Evolutionary conservation across 2,113 vertebrate genomes (phyloP), one percentile per base, ranked within the genome.

Genomic region (Strigops habroptila): DNA sequence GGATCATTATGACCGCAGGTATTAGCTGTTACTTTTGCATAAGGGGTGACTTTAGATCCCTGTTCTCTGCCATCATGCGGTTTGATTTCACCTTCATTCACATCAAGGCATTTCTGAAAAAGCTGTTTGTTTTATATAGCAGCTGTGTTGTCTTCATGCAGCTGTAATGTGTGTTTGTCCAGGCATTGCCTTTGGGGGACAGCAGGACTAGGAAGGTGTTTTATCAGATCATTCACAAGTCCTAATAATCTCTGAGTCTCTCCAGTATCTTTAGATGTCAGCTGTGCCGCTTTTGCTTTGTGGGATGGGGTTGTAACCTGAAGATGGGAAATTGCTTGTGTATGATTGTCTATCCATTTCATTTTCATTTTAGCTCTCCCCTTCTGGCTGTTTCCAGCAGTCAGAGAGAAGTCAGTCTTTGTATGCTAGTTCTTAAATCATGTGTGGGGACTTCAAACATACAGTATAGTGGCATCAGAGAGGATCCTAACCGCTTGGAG

Each of bases 201-300:
- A 81, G 91, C 60, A 73, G 80, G 82, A 62, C 89, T 15, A 44
- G 91, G 44, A 82, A 89, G 91, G 82, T 77, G 86, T 95, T 97
- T 96, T 82, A 93, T 94, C 46, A 91, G 84, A 57, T 96, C 83
- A 9, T 65, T 91, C 87, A 51, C 86, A 85, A 91, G 69, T 69
- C 69, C 80, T 73, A 64, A 10, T 76, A 89, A 92, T 73, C 91
- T 75, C 74, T 0, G 43, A 82, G 77, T 33, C 43, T 93, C 74
- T 92, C 52, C 78, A 35, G 28, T 49, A 52, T 71, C 57, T 62
- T 64, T n/a, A 64, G 69, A n/a, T 73, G 74, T 52, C 83, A 75
- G 89, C 86, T 79, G 69, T 48, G 48, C 77, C 86, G 86, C 60
- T 94, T 53, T 35, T 0, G 1, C 77, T 71, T 35, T 18, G n/a